Conservation (phyloP, 2,797 vertebrate species). For the Channallabes apus region DNA sequence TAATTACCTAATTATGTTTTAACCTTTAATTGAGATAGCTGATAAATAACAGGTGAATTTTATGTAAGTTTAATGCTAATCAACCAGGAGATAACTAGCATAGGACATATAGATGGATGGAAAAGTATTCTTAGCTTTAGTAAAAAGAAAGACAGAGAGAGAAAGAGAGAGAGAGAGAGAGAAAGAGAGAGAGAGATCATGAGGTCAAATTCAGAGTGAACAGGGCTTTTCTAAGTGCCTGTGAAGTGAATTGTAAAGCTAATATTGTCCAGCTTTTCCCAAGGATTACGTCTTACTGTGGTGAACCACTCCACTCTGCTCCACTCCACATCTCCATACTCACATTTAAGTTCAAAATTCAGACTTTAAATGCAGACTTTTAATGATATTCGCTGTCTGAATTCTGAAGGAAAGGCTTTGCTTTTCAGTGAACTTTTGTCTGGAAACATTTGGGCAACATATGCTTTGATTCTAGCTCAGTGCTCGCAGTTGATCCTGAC, state of each 20-base stretch:
- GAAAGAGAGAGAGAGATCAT: conserved; percentile 45
- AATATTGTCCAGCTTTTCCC: conserved; percentile 76
- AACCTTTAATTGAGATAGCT: background rate
- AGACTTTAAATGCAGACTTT: background rate
- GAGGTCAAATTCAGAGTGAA: conserved; percentile 64
- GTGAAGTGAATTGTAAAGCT: conserved; percentile 77
- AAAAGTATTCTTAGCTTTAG: background rate
- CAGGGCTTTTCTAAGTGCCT: conserved; percentile 55
- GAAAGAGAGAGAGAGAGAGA: conserved; percentile 55
- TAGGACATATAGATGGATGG: background rate
- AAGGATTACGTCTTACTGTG: conserved; percentile 74
- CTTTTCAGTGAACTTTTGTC: conserved; percentile 15
- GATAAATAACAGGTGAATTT: background rate
- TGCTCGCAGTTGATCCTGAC: conserved; percentile 42
- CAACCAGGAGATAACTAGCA: background rate
- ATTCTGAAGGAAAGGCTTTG: background rate
- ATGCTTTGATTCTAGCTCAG: conserved; percentile 41
- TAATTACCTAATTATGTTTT: background rate
- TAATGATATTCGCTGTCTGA: background rate
- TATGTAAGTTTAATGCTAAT: background rate
- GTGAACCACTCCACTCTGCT: conserved; percentile 2
- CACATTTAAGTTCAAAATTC: background rate
- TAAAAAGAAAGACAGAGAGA: background rate
- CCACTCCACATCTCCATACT: conserved; percentile 7
- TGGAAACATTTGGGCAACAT: conserved; percentile 42